Percentiles rank a stretch among this genome's conserved stretches.
phyloP scores from a whole-genome alignment of 2,888 invertebrate species.

The Tenthredo distinguenda region DNA sequence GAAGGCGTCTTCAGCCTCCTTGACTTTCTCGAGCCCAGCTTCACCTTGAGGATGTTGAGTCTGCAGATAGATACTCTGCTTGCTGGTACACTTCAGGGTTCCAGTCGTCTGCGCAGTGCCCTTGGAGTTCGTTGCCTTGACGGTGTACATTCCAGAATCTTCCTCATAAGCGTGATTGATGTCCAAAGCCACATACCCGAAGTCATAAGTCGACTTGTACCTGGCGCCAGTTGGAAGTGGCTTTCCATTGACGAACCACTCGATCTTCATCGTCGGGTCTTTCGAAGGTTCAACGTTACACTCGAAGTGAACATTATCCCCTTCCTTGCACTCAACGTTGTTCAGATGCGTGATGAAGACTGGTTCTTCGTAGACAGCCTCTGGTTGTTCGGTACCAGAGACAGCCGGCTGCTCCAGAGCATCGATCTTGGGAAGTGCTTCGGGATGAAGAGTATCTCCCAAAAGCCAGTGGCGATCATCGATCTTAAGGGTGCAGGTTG shows the following conservation, averaged over 20 bases:
- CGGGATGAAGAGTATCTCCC: slow-evolving; percentile 93
- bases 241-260: slow-evolving; percentile 97
- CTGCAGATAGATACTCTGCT: slow-evolving; percentile 89
- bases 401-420: slow-evolving; percentile 90
- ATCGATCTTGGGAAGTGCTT: slow-evolving; percentile 91
- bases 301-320: slow-evolving; percentile 93
- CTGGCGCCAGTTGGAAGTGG: slow-evolving; percentile 93
- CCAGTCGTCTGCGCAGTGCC: slow-evolving; percentile 95
- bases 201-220: slow-evolving; percentile 96
- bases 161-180: slow-evolving; percentile 92
- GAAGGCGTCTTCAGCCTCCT: slow-evolving; percentile 92
- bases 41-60: slow-evolving; percentile 98
- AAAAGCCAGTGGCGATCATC: slow-evolving; percentile 94
- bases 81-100: slow-evolving; percentile 90
- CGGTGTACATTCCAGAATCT: slow-evolving; percentile 95
- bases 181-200: slow-evolving; percentile 96
- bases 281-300: slow-evolving; percentile 95
- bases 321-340: slow-evolving; percentile 93
- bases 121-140: slow-evolving; percentile 93
- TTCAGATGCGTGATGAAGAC: slow-evolving; percentile 95
- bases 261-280: slow-evolving; percentile 93
- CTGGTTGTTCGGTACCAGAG: slow-evolving; percentile 84
- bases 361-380: slow-evolving; percentile 90
- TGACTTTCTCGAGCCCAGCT: slow-evolving; percentile 92
- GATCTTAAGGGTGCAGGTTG: slow-evolving; percentile 93